Evolutionary conservation across 2,113 vertebrate species (phyloP), one percentile per base, ranked within the genome.

Genomic region (Leucosticte australis): DNA sequence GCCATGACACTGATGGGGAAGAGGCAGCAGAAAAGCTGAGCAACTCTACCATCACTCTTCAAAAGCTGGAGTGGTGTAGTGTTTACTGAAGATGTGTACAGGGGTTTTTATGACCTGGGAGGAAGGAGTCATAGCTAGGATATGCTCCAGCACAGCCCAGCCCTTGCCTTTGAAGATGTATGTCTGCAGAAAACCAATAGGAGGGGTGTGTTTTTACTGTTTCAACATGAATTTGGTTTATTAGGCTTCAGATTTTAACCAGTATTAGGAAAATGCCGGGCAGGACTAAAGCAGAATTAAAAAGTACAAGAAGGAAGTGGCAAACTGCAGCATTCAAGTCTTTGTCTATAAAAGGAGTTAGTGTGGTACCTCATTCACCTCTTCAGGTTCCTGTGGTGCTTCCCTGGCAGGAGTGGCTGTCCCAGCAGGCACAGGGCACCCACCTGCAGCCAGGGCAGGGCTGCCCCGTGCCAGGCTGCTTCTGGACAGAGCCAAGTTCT

Each of bases 331-430:
- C 23, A 19, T 35, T 31, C 33, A 10, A 39, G 31, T 46, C 17
- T 42, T 20, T 64, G 23, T n/a, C 35, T 64, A 0, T 35, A 6
- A 65, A 42, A 42, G 24, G 17, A 35, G 13, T 23, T n/a, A 8
- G 4, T 17, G 10, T 10, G 12, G 12, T 27, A 24, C 23, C 24
- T 44, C 0, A 0, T 28, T 19, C 22, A 19, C 33, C 16, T 28
- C 18, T 27, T 42, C 27, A 16, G 33, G 44, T 24, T 44, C 22
- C 41, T 1, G 0, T 69, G 41, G 15, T 35, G 13, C 46, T 33
- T 44, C 19, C 37, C 41, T 24, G 7, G 9, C 2, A 17, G 42
- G 6, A 21, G 4, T 1, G 15, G 60, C 70, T 39, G 10, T 15
- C 8, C 4, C 31, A 30, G 6, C 39, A 44, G 52, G n/a, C 67